phyloP scores from a whole-genome alignment of 2,113 vertebrate genomes.

The Mustelus asterias region DNA sequence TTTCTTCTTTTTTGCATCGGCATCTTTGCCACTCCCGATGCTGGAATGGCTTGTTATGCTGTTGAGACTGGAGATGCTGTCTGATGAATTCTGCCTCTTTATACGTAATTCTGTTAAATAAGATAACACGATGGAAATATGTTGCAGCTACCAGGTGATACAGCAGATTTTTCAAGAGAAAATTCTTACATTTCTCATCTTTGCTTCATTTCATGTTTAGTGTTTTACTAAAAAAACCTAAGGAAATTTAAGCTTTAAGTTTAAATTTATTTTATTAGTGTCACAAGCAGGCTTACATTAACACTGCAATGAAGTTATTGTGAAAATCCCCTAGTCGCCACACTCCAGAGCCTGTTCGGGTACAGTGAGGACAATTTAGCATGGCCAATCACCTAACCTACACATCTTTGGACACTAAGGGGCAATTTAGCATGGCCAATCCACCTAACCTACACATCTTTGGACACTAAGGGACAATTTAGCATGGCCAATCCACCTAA shows the following conservation, averaged over 20 bases:
- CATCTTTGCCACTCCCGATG: slow-evolving; percentile 79
- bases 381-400: too few species aligned
- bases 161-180: background rate
- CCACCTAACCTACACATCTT: too few species aligned
- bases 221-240: background rate
- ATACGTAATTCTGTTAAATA: slow-evolving; percentile 69
- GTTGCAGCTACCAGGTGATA: background rate
- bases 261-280: too few species aligned
- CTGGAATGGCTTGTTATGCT: slow-evolving; percentile 92
- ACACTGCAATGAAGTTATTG: too few species aligned
- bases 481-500: too few species aligned
- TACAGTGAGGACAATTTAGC: too few species aligned
- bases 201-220: background rate
- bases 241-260: background rate
- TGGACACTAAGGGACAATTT: too few species aligned
- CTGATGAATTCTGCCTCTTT: slow-evolving; percentile 87
- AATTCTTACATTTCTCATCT: background rate
- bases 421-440: too few species aligned
- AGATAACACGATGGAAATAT: background rate
- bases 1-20: slow-evolving; percentile 91
- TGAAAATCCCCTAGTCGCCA: too few species aligned
- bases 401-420: too few species aligned
- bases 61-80: slow-evolving; percentile 93
- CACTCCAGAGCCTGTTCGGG: too few species aligned
- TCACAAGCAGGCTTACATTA: too few species aligned